Base-by-base conservation (phyloP, 1,140 invertebrate genomes). In the Trichomalopsis sarcophagae region DNA sequence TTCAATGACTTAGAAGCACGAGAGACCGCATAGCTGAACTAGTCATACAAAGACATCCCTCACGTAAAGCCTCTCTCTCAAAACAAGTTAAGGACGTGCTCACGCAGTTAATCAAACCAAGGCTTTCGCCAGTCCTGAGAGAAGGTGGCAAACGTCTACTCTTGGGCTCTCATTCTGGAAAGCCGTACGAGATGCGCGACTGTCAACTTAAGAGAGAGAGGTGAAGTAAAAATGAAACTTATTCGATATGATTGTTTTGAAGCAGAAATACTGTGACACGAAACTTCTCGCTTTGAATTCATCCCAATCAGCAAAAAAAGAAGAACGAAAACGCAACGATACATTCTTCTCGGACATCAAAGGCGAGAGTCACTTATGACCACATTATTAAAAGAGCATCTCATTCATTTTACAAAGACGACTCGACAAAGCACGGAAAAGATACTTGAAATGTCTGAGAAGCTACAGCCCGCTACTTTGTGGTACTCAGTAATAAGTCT, bases 21-120 rank as follows among this genome's bases (percentile, higher is more conserved):
- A 36, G 33, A 36, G 2, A 36, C 33, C 33, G 33, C 3, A 36
- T 6, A 6, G 33, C 33, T 36, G 5, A 4, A 36, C 33, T 36
- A 36, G 0, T 36, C 33, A 9, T 44, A 55, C 50, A 21, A 3
- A 36, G 33, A 36, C 71, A 33, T 17, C 27, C 71, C 9, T 73
- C 30, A 4, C 73, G 73, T 40, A 74, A 74, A 74, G 33, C 30
- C 33, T 14, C 5, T 33, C 21, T 36, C 73, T 36, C 5, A n/a
- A 74, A 74, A 74, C 13, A 74, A 44, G 33, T 74, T 74, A 44
- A 36, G 17, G 13, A 74, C 73, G 73, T 74, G 73, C 73, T 74
- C 33, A 21, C 36, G 73, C 73, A 44, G 73, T 44, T 74, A 74
- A 74, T 74, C 73, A 44, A 74, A 74, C 36, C 36, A 33, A 74